These are phyloP conservation scores for Channa striata DNA, from an alignment of 2,797 vertebrate species.

Conservation along the genomic window DNA sequence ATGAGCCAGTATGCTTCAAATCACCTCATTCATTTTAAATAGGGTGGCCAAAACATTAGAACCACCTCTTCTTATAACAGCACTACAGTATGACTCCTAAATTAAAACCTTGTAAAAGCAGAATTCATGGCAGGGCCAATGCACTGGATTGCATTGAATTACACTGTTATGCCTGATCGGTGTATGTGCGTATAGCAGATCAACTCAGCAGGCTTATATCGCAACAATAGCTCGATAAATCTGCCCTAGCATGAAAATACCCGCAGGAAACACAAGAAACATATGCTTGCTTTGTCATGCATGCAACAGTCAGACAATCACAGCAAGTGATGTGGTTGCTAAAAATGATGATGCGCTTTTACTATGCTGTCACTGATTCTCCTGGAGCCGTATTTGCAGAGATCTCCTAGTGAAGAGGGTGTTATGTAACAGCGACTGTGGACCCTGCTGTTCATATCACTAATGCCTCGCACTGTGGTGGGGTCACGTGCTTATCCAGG, in stretches of 20 bases:
- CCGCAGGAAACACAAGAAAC: slow-evolving; percentile 34
- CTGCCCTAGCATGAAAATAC: slow-evolving; percentile 44
- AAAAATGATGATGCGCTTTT: slow-evolving; percentile 76
- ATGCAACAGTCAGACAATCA: slow-evolving; percentile 35
- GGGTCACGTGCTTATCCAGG: slow-evolving; percentile 81
- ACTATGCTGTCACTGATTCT: slow-evolving; percentile 64
- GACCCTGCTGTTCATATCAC: slow-evolving; percentile 84
- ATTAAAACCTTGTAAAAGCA: too few relatives aligned
- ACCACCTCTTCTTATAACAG: too few relatives aligned
- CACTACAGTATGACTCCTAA: too few relatives aligned
- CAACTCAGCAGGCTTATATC: slow-evolving; percentile 42
- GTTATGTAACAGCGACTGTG: slow-evolving; percentile 74
- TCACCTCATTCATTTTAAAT: too few relatives aligned
- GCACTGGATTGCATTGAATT: too few relatives aligned
- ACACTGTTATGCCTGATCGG: too few relatives aligned
- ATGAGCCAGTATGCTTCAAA: too few relatives aligned
- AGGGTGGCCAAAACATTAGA: too few relatives aligned
- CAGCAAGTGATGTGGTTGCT: slow-evolving; percentile 45
- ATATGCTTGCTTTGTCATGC: slow-evolving; percentile 63
- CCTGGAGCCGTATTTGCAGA: slow-evolving; percentile 71
- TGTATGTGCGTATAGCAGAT: slow-evolving; percentile 12
- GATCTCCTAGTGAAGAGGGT: slow-evolving; percentile 77
- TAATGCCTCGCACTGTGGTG: slow-evolving; percentile 79
- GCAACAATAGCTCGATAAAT: slow-evolving; percentile 42
- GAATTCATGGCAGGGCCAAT: too few relatives aligned